Evolutionary conservation across 1,140 invertebrate genomes (phyloP).

Genomic region (Phthorimaea operculella): DNA sequence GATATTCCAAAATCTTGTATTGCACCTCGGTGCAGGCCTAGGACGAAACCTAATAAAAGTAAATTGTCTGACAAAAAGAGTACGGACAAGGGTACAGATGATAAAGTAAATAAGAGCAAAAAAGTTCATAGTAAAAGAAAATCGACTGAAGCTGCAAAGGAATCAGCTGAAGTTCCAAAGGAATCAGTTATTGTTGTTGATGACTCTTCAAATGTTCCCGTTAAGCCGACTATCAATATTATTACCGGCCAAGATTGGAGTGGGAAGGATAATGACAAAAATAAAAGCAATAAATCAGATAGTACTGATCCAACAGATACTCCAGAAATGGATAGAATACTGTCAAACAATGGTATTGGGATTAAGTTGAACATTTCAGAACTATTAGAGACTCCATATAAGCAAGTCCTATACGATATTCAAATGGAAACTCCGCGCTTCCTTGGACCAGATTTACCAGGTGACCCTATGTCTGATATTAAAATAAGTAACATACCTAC

Average conservation of each 20-base stretch:
- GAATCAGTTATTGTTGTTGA: background rate
- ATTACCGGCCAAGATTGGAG: slow-evolving; percentile 20
- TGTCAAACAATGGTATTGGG: slow-evolving; percentile 51
- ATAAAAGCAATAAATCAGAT: slow-evolving; percentile 30
- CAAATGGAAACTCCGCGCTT: slow-evolving; percentile 61
- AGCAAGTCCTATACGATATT: slow-evolving; percentile 58
- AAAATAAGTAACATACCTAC: slow-evolving; percentile 62
- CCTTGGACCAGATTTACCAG: slow-evolving; percentile 47
- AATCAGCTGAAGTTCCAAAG: background rate
- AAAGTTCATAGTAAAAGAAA: slow-evolving; percentile 26
- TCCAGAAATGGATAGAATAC: slow-evolving; percentile 45
- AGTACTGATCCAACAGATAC: slow-evolving; percentile 36
- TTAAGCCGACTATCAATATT: slow-evolving; percentile 45
- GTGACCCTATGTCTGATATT: slow-evolving; percentile 56
- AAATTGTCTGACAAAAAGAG: slow-evolving; percentile 12
- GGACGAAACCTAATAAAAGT: slow-evolving; percentile 5
- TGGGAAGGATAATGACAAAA: slow-evolving; percentile 20
- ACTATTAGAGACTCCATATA: slow-evolving; percentile 56
- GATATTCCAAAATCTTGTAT: slow-evolving; percentile 6
- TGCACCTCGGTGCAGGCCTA: background rate
- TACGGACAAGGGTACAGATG: slow-evolving; percentile 9
- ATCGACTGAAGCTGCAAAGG: background rate
- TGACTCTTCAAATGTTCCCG: slow-evolving; percentile 6
- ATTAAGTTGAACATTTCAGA: slow-evolving; percentile 56
- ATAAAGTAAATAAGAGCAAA: slow-evolving; percentile 20